These are phyloP conservation scores for Myotis vivesi DNA, from an alignment of 2,797 vertebrate genomes.

Conservation along the genomic window DNA sequence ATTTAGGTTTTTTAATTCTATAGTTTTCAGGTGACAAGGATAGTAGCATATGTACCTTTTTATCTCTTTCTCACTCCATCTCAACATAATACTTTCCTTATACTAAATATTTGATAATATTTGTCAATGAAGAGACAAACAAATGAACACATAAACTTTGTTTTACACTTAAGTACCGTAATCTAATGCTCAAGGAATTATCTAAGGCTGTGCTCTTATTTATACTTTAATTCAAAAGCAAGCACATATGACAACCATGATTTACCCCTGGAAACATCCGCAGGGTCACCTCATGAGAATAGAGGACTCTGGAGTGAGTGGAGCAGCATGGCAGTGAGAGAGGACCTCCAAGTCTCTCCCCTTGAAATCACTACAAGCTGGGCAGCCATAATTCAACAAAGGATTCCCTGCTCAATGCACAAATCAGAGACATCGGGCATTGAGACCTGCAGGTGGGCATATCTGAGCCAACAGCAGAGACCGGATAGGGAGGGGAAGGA, in stretches of 20 bases:
- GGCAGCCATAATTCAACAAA: neutral
- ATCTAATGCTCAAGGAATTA: neutral
- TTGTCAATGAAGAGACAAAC: constrained; percentile 7
- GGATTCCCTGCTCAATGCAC: neutral
- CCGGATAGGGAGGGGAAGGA: neutral
- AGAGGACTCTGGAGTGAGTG: neutral
- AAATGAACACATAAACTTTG: neutral
- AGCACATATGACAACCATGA: constrained; percentile 1
- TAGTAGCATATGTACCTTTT: neutral
- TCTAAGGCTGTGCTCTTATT: neutral
- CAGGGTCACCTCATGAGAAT: constrained; percentile 55
- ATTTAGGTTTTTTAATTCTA: constrained; percentile 56
- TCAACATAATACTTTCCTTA: neutral
- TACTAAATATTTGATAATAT: neutral
- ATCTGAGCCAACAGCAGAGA: neutral
- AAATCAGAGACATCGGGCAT: neutral
- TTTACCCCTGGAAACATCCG: constrained; percentile 61
- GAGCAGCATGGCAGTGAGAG: neutral
- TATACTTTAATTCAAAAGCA: constrained; percentile 51
- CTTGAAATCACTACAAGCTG: too few relatives aligned
- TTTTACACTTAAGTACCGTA: neutral
- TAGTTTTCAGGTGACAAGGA: neutral
- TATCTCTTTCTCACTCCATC: neutral
- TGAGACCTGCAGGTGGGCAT: neutral
- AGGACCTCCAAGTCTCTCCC: neutral